These are phyloP conservation scores for Arothron firmamentum DNA, from an alignment of 2,113 vertebrate species.

Conservation along the genomic window DNA sequence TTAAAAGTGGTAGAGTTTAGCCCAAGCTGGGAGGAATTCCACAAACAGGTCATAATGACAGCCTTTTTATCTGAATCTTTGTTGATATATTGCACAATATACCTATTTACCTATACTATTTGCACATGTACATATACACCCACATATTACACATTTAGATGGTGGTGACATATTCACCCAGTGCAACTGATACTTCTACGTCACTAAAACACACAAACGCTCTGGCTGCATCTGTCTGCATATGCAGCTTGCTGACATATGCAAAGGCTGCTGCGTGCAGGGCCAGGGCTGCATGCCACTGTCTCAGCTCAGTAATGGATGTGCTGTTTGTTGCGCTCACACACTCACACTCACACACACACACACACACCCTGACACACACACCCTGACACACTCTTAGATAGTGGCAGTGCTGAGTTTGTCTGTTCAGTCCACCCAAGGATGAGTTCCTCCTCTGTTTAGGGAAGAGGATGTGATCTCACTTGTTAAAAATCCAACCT, in stretches of 20 bases:
- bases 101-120: too few species aligned
- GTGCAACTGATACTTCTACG: not conserved
- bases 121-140: too few species aligned
- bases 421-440: conserved; percentile 66
- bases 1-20: too few species aligned
- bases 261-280: conserved; percentile 40
- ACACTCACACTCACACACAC: conserved; percentile 21
- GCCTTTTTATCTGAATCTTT: too few species aligned
- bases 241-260: conserved; percentile 58
- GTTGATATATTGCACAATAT: too few species aligned
- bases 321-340: conserved; percentile 45
- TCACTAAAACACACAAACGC: conserved; percentile 23
- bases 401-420: conserved; percentile 51
- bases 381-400: conserved; percentile 24
- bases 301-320: conserved; percentile 56
- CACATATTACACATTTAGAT: not conserved
- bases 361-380: conserved; percentile 10
- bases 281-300: conserved; percentile 52
- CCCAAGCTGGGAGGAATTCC: too few species aligned
- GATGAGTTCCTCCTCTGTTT: conserved; percentile 80
- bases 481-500: conserved; percentile 85
- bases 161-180: not conserved
- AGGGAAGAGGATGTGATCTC: conserved; percentile 89
- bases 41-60: too few species aligned
- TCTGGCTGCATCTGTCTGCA: conserved; percentile 21